phyloP scores from a whole-genome alignment of 1,140 invertebrate genomes.

The Argopecten irradians region DNA sequence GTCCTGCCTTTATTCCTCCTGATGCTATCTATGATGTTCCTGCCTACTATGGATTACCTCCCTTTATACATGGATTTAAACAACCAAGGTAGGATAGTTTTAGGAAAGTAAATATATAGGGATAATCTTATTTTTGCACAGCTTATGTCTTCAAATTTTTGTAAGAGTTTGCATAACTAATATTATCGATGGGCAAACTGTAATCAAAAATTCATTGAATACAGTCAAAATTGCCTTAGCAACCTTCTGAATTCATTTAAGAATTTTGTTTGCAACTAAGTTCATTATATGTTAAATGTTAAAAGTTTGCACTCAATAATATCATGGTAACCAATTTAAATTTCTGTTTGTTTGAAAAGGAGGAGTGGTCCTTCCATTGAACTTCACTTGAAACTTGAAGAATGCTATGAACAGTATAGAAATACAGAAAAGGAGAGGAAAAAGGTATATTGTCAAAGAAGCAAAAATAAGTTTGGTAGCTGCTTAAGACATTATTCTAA shows the following conservation, averaged over 20 bases:
- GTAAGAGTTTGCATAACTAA: not conserved
- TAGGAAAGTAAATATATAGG: not conserved
- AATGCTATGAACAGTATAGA: conserved; percentile 90
- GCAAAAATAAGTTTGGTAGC: not conserved
- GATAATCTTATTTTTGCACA: not conserved
- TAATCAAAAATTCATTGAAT: not conserved
- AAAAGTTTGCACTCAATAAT: too few species aligned
- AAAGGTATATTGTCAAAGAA: conserved; percentile 77
- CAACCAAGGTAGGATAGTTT: not conserved
- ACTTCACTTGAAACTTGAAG: conserved; percentile 85
- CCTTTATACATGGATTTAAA: not conserved
- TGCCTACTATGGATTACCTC: not conserved
- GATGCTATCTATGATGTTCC: conserved; percentile 3
- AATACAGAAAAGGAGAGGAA: conserved; percentile 90
- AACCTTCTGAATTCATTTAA: too few species aligned
- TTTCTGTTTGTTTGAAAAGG: conserved; percentile 59
- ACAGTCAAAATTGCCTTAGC: too few species aligned
- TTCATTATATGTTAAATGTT: not conserved
- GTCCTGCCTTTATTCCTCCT: not conserved
- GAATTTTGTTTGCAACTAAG: not conserved
- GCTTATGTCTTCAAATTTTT: not conserved
- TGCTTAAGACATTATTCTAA: too few species aligned
- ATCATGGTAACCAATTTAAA: not conserved
- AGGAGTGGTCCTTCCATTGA: conserved; percentile 82
- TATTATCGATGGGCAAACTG: not conserved